Evolutionary conservation across 2,888 invertebrate species (phyloP).

Genomic region (Unio pictorum): DNA sequence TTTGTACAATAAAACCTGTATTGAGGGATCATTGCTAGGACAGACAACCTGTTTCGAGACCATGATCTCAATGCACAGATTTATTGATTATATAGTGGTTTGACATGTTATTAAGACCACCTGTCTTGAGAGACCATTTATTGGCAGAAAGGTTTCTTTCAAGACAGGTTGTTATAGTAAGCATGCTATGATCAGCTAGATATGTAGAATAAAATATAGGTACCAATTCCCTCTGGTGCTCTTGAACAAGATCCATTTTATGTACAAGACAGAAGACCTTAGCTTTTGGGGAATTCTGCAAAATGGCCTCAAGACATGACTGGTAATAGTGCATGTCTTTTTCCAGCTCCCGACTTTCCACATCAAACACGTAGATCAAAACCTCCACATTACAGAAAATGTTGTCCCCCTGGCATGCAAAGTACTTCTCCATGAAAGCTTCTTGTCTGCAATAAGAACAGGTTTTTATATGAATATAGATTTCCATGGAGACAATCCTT

Average conservation of each 20-base stretch:
- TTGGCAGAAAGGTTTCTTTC: too few relatives aligned
- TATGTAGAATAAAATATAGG: constrained; percentile 6
- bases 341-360: constrained; percentile 96
- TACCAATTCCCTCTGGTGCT: constrained; percentile 91
- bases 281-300: constrained; percentile 96
- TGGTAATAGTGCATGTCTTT: constrained; percentile 99
- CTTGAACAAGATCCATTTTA: constrained; percentile 98
- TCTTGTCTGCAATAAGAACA: constrained; percentile 80
- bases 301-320: constrained; percentile 95
- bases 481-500: not conserved
- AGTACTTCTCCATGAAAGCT: constrained; percentile 99
- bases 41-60: too few relatives aligned
- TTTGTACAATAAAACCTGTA: too few relatives aligned
- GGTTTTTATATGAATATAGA: not conserved
- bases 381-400: constrained; percentile 99
- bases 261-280: constrained; percentile 98
- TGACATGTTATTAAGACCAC: too few relatives aligned
- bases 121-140: too few relatives aligned
- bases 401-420: constrained; percentile 97
- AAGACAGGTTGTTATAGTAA: too few relatives aligned
- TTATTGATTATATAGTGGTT: too few relatives aligned
- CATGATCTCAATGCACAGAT: too few relatives aligned
- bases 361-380: constrained; percentile 98
- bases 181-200: not conserved
- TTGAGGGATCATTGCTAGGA: too few relatives aligned